Percentiles rank a stretch among this genome's conserved stretches.
These are phyloP conservation scores for Trichomycterus rosablanca DNA, from an alignment of 2,113 vertebrate species.

Conservation along the genomic window DNA sequence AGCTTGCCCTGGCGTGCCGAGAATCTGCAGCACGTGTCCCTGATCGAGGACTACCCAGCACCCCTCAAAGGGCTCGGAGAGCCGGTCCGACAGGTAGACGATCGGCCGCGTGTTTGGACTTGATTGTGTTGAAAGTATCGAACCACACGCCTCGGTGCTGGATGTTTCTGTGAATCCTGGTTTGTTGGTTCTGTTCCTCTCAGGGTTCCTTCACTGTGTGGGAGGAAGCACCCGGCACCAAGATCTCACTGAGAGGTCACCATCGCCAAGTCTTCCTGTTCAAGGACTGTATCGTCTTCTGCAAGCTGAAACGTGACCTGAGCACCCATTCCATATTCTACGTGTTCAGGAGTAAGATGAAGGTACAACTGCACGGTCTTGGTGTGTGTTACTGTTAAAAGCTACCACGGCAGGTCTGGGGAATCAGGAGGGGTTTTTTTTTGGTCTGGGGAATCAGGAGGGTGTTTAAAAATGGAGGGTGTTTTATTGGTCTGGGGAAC, in stretches of 20 bases:
- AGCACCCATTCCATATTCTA: slow-evolving; percentile 79
- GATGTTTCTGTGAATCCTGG: background rate
- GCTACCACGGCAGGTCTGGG: too few species aligned
- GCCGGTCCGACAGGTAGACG: slow-evolving; percentile 83
- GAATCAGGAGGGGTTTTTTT: too few species aligned
- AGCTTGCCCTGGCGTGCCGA: slow-evolving; percentile 83
- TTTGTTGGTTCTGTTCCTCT: slow-evolving; percentile 1
- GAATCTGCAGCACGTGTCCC: slow-evolving; percentile 84
- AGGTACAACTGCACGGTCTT: slow-evolving; percentile 77
- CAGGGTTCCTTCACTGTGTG: slow-evolving; percentile 91
- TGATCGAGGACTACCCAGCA: slow-evolving; percentile 94
- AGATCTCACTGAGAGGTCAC: slow-evolving; percentile 86
- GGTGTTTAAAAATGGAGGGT: too few species aligned
- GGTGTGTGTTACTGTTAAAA: too few species aligned
- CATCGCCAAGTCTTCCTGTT: slow-evolving; percentile 95
- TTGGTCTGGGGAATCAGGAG: too few species aligned
- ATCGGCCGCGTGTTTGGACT: too few species aligned
- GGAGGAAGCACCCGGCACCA: slow-evolving; percentile 86
- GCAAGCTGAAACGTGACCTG: slow-evolving; percentile 83
- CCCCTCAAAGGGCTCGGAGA: slow-evolving; percentile 87
- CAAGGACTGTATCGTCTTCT: slow-evolving; percentile 86
- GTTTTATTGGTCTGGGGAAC: too few species aligned
- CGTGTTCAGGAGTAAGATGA: slow-evolving; percentile 95
- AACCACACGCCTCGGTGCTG: too few species aligned
- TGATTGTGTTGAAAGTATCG: too few species aligned